Conservation (phyloP, 2,797 vertebrate species). For the Characodon lateralis region DNA sequence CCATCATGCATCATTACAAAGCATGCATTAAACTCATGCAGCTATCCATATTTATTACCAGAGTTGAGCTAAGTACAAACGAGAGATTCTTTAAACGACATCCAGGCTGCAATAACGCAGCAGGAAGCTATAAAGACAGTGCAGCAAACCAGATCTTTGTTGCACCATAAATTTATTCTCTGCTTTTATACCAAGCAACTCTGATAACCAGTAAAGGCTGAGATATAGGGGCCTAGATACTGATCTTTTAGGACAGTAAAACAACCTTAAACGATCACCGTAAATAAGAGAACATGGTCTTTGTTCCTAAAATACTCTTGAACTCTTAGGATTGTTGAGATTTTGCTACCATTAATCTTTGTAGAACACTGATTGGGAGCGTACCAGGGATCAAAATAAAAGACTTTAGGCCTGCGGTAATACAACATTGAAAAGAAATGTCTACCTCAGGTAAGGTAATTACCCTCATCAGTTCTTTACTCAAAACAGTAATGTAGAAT, state of each 20-base stretch:
- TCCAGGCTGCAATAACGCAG: neutral
- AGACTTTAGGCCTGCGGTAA: neutral
- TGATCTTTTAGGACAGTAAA: neutral
- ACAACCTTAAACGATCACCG: neutral
- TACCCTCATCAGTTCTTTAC: neutral
- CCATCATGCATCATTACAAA: constrained; percentile 6
- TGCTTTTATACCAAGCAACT: neutral
- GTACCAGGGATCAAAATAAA: neutral
- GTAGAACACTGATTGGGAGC: neutral
- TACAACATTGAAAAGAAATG: neutral
- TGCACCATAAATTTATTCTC: neutral
- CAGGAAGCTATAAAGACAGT: neutral
- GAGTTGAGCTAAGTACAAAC: neutral
- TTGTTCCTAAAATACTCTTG: neutral
- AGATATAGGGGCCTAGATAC: neutral
- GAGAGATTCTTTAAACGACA: neutral
- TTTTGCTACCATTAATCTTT: neutral
- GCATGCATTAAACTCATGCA: neutral
- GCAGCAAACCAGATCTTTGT: neutral
- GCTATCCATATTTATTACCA: neutral
- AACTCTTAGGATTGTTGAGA: neutral
- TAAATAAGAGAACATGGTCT: neutral
- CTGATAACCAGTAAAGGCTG: neutral
- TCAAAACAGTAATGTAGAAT: neutral
- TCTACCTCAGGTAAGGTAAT: neutral